phyloP scores from a whole-genome alignment of 1,140 invertebrate species.

The Drosophila nannoptera region DNA sequence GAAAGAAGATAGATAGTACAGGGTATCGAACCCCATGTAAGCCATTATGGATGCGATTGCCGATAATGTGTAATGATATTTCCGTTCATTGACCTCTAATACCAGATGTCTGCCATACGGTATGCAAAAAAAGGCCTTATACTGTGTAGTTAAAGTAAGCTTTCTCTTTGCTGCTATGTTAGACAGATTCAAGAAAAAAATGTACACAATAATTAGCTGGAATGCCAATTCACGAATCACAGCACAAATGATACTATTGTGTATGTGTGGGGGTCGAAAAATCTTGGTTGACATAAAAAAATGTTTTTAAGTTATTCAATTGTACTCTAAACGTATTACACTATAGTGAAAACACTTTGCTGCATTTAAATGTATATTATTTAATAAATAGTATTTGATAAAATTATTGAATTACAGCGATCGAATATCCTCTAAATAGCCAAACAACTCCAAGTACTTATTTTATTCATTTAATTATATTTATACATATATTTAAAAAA shows the following conservation, averaged over 20 bases:
- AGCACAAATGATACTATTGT: too few relatives aligned
- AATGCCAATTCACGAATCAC: neutral
- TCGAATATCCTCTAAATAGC: slow-evolving; percentile 18
- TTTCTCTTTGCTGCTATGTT: neutral
- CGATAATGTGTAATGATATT: neutral
- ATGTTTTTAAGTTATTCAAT: neutral
- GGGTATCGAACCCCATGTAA: neutral
- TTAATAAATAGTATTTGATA: slow-evolving; percentile 33
- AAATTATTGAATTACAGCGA: slow-evolving; percentile 21
- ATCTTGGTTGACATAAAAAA: neutral
- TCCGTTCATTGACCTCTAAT: neutral
- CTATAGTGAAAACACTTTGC: neutral
- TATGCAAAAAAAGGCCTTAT: neutral
- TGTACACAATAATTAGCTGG: neutral
- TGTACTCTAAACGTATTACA: too few relatives aligned
- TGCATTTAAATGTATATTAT: slow-evolving; percentile 17
- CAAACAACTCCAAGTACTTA: slow-evolving; percentile 13
- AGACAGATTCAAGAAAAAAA: slow-evolving; percentile 4
- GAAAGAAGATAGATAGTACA: neutral
- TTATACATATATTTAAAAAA: slow-evolving; percentile 24
- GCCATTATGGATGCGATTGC: neutral
- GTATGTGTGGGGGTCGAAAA: too few relatives aligned
- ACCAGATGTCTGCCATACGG: slow-evolving; percentile 1
- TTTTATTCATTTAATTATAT: neutral
- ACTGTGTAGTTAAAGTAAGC: neutral